Evolutionary conservation across 64 coral and sea anemone species (phyloP).

Genomic region (Pachyseris speciosa): DNA sequence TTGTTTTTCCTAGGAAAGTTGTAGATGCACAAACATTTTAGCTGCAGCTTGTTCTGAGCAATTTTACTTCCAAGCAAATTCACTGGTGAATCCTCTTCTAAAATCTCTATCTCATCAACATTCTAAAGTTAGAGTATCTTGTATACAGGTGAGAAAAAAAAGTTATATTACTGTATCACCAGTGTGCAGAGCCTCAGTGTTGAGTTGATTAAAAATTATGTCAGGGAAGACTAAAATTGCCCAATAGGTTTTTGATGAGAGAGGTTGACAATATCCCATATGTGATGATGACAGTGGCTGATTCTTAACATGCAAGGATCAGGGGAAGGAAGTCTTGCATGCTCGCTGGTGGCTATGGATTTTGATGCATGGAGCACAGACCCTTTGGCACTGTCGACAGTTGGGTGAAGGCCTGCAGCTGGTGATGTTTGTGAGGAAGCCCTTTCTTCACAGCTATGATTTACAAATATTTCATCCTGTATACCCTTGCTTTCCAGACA

Average conservation of each 20-base stretch:
- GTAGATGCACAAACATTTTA: slow-evolving; percentile 77
- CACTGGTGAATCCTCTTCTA: slow-evolving; percentile 87
- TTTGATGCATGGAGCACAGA: too few relatives aligned
- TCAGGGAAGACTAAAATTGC: too few relatives aligned
- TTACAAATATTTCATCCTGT: background rate
- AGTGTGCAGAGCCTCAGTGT: background rate
- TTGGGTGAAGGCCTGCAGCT: too few relatives aligned
- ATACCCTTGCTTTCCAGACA: slow-evolving; percentile 53
- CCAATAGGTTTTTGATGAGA: too few relatives aligned
- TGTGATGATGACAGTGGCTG: too few relatives aligned
- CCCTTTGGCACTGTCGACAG: too few relatives aligned
- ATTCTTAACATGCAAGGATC: too few relatives aligned
- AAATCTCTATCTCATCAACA: slow-evolving; percentile 92
- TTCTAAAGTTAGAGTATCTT: slow-evolving; percentile 93
- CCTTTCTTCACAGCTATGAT: background rate
- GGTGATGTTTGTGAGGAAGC: background rate
- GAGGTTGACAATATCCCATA: too few relatives aligned
- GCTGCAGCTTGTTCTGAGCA: slow-evolving; percentile 86
- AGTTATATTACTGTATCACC: background rate
- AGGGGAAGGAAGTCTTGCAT: too few relatives aligned
- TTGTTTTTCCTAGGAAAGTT: slow-evolving; percentile 82
- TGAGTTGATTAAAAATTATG: background rate
- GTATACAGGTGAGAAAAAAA: slow-evolving; percentile 85
- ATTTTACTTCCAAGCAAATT: slow-evolving; percentile 96
- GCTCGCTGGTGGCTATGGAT: too few relatives aligned